Percentiles rank a stretch among this genome's conserved stretches.
These are phyloP conservation scores for Musca domestica DNA, from an alignment of 1,140 invertebrate genomes.

Conservation along the genomic window DNA sequence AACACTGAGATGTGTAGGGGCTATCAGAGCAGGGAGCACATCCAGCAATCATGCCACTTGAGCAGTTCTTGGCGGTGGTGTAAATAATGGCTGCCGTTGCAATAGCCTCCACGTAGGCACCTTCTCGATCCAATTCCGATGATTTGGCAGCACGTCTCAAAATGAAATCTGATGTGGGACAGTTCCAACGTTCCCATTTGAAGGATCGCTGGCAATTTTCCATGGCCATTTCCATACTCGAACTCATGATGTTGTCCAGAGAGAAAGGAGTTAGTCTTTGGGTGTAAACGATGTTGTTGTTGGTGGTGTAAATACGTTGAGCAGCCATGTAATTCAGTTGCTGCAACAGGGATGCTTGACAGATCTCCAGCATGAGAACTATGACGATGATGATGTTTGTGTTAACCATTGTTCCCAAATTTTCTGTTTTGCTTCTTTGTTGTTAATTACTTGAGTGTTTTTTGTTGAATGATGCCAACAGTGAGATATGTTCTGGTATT, in stretches of 20 bases:
- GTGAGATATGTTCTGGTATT: too few relatives aligned
- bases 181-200: too few relatives aligned
- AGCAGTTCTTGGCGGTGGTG: conserved; percentile 61
- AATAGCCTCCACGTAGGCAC: conserved; percentile 62
- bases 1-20: conserved; percentile 33
- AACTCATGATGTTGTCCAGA: conserved; percentile 36
- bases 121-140: conserved; percentile 61
- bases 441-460: too few relatives aligned
- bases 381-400: too few relatives aligned
- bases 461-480: too few relatives aligned
- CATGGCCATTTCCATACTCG: conserved; percentile 50
- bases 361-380: neutral
- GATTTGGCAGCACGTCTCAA: too few relatives aligned
- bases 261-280: conserved; percentile 35
- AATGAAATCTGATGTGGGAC: too few relatives aligned
- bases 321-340: too few relatives aligned
- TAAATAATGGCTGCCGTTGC: conserved; percentile 62
- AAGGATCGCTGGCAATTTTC: too few relatives aligned
- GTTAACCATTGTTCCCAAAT: too few relatives aligned
- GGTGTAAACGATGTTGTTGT: neutral
- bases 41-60: conserved; percentile 57
- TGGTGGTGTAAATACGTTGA: too few relatives aligned
- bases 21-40: conserved; percentile 51
- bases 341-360: neutral
- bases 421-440: too few relatives aligned